Percentiles rank a stretch among this genome's conserved stretches.
These are phyloP conservation scores for Mystacornis crossleyi DNA, from an alignment of 2,113 vertebrate species.

Conservation along the genomic window DNA sequence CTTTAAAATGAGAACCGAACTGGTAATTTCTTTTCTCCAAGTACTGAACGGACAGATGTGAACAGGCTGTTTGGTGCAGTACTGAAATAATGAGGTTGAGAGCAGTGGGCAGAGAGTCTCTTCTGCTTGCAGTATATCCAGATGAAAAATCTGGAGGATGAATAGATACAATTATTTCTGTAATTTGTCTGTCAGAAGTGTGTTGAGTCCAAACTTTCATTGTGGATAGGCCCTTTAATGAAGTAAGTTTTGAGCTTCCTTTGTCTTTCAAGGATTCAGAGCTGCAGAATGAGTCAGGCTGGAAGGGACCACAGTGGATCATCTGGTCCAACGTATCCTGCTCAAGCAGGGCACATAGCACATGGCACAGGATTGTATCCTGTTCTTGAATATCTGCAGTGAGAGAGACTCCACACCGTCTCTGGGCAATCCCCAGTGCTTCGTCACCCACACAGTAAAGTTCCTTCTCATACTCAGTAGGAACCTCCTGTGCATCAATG, in stretches of 20 bases:
- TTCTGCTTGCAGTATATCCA: not conserved
- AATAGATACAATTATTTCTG: not conserved
- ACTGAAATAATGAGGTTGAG: not conserved
- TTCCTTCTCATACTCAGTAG: not conserved
- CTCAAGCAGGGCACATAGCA: not conserved
- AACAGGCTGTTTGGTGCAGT: not conserved
- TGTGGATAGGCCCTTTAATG: not conserved
- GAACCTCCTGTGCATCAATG: not conserved
- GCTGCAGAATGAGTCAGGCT: fast-evolving
- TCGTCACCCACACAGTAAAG: too few species aligned
- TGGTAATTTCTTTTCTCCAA: not conserved
- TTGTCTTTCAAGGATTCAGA: not conserved
- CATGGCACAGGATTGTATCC: not conserved
- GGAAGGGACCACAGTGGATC: not conserved
- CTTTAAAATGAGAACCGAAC: not conserved
- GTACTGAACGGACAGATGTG: fast-evolving
- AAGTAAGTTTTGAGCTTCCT: not conserved
- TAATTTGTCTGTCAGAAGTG: not conserved
- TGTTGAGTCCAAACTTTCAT: not conserved
- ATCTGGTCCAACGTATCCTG: not conserved
- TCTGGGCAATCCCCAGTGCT: not conserved
- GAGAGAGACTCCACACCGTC: not conserved
- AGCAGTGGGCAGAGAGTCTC: not conserved
- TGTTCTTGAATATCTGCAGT: not conserved
- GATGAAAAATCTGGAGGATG: not conserved